A percentile compares a stretch with the other conserved stretches of the same genome.
Evolutionary conservation across 2,113 vertebrate species (phyloP).

Genomic region (Argyrosomus japonicus): DNA sequence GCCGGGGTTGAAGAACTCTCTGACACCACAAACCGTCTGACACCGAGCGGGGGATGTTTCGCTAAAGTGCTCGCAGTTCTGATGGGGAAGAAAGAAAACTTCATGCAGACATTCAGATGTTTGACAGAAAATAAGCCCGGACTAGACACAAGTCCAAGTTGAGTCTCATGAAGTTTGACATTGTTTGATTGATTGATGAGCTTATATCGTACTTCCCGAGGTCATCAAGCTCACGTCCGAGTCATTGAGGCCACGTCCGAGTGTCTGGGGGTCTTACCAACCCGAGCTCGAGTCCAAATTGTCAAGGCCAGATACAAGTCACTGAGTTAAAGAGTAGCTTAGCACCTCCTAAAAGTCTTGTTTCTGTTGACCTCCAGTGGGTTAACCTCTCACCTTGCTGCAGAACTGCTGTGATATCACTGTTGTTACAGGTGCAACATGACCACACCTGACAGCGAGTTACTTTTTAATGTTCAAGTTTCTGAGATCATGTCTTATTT

Average conservation of each 20-base stretch:
- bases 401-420: background rate
- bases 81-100: conserved; percentile 47
- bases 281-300: background rate
- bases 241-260: background rate
- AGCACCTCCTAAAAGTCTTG: background rate
- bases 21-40: conserved; percentile 50
- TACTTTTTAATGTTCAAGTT: background rate
- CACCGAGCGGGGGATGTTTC: conserved; percentile 55
- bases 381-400: background rate
- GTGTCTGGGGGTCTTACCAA: background rate
- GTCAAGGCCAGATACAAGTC: background rate
- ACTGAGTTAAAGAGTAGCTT: background rate
- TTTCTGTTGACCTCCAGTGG: background rate
- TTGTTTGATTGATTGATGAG: background rate
- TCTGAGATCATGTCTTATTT: background rate
- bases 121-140: background rate
- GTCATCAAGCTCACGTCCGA: background rate
- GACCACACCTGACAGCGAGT: background rate
- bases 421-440: background rate
- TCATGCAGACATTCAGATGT: conserved; percentile 8
- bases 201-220: background rate
- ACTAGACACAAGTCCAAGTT: background rate
- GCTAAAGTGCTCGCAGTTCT: conserved; percentile 47
- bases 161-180: background rate
- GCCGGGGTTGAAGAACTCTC: conserved; percentile 51